Evolutionary conservation across 2,888 invertebrate genomes (phyloP), one percentile per base, ranked within the genome.

Genomic region (Tetranychus piercei): DNA sequence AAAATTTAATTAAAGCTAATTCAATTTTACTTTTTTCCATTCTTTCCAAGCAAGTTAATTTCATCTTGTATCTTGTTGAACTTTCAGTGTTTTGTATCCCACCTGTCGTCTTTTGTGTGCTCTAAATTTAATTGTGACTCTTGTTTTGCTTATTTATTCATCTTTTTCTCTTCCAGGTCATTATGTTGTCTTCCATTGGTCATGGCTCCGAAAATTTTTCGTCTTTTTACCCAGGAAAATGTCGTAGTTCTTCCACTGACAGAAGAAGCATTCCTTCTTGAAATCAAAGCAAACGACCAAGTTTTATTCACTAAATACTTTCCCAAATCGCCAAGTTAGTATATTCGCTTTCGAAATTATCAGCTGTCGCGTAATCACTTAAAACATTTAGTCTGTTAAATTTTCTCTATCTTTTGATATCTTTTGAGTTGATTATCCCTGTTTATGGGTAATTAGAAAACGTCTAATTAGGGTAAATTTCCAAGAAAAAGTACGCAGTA

Each of bases 131-230:
- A 45, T 55, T 55, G 9, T 55, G 3, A 55, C 7, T 15, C 8
- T 45, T 45, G 45, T 45, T 15, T 45, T 34, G 5, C 34, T 34
- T 34, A 34, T 55, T 55, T 55, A 9, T 55, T 55, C 9, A 15
- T 55, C 11, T 55, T 55, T 55, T 55, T 7, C 15, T 55, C 8
- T 55, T 55, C 55, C 15, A 55, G 55, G 15, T 55, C 55, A 55
- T 55, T 55, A 55, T 55, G 55, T 55, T 69, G 20, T 22, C 34
- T 69, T 23, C 69, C 69, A 1, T 69, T 69, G 20, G 34, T 69
- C 34, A 9, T 69, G 69, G 69, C 34, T 23, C 69, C 69, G 20
- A 69, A 69, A 69, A 23, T 69, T 22, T 69, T 69, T 23, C 69
- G 69, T 5, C 20, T 69, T 22, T 20, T 4, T 4, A 69, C 69